phyloP scores from a whole-genome alignment of 2,113 vertebrate species.

The Sceloporus undulatus region DNA sequence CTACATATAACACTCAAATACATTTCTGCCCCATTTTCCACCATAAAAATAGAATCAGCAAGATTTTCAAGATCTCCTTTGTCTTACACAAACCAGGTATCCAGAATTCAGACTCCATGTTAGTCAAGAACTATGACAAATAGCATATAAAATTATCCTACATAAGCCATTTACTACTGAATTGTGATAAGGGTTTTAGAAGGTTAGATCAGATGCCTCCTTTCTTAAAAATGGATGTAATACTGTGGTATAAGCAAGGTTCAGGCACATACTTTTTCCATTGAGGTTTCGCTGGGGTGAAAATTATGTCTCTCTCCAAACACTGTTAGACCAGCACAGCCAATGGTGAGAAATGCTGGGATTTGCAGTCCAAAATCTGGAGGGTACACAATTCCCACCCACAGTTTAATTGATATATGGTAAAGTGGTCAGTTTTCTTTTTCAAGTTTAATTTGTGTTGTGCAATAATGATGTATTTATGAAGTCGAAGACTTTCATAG shows the following conservation, averaged over 20 bases:
- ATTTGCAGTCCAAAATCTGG: too few relatives aligned
- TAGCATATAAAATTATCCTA: too few relatives aligned
- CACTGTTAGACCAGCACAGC: too few relatives aligned
- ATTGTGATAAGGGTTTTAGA: neutral
- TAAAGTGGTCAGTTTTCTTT: neutral
- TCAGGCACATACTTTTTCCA: neutral
- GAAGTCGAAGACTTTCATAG: neutral
- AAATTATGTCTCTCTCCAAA: too few relatives aligned
- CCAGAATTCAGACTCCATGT: neutral
- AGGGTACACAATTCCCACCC: neutral
- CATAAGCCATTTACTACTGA: too few relatives aligned
- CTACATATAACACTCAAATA: neutral
- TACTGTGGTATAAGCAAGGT: neutral
- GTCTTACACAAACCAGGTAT: neutral
- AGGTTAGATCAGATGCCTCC: neutral
- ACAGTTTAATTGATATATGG: neutral
- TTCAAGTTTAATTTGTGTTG: neutral
- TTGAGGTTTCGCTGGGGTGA: neutral
- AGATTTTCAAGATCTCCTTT: slow-evolving; percentile 29
- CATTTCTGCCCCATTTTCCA: neutral
- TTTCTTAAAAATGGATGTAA: neutral
- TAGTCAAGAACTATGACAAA: too few relatives aligned
- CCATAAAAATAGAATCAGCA: neutral
- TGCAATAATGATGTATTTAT: neutral
- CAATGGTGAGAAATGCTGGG: too few relatives aligned